Conservation (phyloP, 2,797 vertebrate genomes). For the Columba guinea region DNA sequence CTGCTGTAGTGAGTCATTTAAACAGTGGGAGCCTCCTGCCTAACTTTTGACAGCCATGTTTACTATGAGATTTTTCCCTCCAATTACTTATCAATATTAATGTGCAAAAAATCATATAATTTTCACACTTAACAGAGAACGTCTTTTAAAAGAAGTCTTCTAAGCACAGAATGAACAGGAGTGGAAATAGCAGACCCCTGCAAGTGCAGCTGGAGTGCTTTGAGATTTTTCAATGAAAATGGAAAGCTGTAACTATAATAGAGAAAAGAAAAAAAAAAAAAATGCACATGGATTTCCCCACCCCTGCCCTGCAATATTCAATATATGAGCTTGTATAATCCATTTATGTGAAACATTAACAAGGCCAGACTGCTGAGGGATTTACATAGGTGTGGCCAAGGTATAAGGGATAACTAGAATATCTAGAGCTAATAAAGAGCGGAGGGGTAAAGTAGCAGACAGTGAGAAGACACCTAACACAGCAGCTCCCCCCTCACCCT, state of each 20-base stretch:
- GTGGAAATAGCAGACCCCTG: not conserved
- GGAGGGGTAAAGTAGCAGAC: not conserved
- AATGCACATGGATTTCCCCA: rapidly evolving
- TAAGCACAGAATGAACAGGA: not conserved
- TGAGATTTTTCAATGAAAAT: not conserved
- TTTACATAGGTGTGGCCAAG: not conserved
- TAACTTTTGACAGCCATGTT: not conserved
- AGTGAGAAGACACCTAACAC: not conserved
- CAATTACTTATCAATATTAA: not conserved
- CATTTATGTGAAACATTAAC: not conserved
- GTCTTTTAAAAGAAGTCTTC: not conserved
- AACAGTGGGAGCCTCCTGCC: not conserved
- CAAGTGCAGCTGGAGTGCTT: not conserved
- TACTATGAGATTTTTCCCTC: not conserved
- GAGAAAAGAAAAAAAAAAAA: not conserved
- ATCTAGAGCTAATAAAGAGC: not conserved
- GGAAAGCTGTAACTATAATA: not conserved
- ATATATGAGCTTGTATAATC: not conserved
- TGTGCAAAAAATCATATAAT: not conserved
- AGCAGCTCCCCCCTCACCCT: not conserved
- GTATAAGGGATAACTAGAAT: not conserved
- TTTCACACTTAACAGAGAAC: not conserved
- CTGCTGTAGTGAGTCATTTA: not conserved
- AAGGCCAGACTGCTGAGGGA: not conserved
- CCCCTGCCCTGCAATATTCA: not conserved